A percentile compares a stretch with the other conserved stretches of the same genome.
phyloP scores from a whole-genome alignment of 2,113 vertebrate species.

The Semnornis frantzii region DNA sequence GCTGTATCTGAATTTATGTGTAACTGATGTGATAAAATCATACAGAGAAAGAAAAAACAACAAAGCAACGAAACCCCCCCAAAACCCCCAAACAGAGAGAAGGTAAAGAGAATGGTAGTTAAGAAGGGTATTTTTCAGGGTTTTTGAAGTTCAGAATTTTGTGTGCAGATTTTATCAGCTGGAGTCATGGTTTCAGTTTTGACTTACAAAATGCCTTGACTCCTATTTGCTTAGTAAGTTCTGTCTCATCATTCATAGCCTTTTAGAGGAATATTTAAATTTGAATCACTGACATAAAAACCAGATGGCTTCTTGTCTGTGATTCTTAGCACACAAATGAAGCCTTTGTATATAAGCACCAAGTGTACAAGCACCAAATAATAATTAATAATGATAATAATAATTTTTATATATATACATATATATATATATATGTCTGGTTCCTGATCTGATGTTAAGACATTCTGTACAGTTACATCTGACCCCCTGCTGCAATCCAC shows the following conservation, averaged over 20 bases:
- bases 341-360: background rate
- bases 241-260: background rate
- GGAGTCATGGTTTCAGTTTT: background rate
- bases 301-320: background rate
- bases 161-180: background rate
- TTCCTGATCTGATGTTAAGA: background rate
- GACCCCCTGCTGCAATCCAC: background rate
- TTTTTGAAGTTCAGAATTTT: background rate
- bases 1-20: background rate
- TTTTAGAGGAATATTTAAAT: background rate
- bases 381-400: no score
- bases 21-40: background rate
- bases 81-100: background rate
- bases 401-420: no score
- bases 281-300: background rate
- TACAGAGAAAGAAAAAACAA: background rate
- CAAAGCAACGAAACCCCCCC: no score
- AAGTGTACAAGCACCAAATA: background rate
- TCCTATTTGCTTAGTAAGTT: background rate
- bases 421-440: background rate
- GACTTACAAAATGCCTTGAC: background rate
- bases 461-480: background rate
- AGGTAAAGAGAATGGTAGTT: background rate
- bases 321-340: background rate
- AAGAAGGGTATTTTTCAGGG: background rate